Conservation (phyloP, 1,140 invertebrate species). For the Penaeus indicus region DNA sequence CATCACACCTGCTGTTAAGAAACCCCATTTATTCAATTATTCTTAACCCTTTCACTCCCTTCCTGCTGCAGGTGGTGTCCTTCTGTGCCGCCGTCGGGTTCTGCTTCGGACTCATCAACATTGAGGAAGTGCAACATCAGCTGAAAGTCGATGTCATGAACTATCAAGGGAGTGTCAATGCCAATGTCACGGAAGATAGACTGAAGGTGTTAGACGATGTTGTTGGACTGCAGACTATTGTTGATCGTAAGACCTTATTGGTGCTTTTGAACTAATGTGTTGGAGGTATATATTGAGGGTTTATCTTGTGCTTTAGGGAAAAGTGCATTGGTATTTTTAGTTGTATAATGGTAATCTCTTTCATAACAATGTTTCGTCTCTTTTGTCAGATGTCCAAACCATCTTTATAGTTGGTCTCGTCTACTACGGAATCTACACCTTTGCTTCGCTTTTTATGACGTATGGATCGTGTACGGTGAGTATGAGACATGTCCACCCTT, state of each 20-base stretch:
- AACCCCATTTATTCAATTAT: neutral
- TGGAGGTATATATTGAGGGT: too few relatives aligned
- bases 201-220: conserved; percentile 51
- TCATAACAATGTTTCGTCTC: neutral
- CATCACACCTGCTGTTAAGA: neutral
- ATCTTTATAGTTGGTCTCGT: conserved; percentile 55
- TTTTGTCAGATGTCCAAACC: conserved; percentile 50
- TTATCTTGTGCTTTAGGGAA: too few relatives aligned
- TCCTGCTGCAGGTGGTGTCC: conserved; percentile 25
- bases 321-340: too few relatives aligned
- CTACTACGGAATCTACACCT: conserved; percentile 64
- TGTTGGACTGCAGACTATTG: conserved; percentile 37
- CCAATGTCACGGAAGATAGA: conserved; percentile 41
- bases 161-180: neutral
- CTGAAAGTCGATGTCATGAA: conserved; percentile 17
- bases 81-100: conserved; percentile 52
- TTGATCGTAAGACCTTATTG: conserved; percentile 29
- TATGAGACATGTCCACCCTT: neutral
- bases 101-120: conserved; percentile 63
- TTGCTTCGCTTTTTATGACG: conserved; percentile 63
- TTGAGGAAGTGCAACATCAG: neutral
- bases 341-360: too few relatives aligned
- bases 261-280: too few relatives aligned
- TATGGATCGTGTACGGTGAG: conserved; percentile 65
- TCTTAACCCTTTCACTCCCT: neutral